Conservation (phyloP, 1,140 invertebrate genomes). For the Nephotettix cincticeps region DNA sequence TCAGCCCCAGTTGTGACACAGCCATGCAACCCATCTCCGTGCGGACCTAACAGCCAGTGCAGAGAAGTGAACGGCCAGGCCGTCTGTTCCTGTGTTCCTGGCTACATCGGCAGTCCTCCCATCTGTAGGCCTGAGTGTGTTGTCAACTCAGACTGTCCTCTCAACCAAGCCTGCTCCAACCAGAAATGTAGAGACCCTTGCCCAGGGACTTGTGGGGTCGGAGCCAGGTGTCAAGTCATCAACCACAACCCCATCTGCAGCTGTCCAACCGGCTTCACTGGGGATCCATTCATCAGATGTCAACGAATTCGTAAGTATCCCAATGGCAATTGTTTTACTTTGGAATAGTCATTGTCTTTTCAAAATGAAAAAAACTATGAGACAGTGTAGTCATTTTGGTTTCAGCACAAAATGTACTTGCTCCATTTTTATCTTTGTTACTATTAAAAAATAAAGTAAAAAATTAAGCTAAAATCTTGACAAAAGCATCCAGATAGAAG, state of each 20-base stretch:
- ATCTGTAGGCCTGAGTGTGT: constrained; percentile 72
- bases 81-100: constrained; percentile 65
- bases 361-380: too few relatives aligned
- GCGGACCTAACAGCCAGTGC: constrained; percentile 60
- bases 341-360: too few relatives aligned
- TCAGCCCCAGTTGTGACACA: constrained; percentile 41
- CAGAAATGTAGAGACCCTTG: constrained; percentile 72
- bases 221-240: constrained; percentile 63
- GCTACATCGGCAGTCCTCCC: constrained; percentile 66
- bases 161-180: constrained; percentile 64
- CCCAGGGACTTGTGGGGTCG: constrained; percentile 64
- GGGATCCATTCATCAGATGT: constrained; percentile 69
- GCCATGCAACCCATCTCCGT: constrained; percentile 55
- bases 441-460: too few relatives aligned
- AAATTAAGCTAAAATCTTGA: too few relatives aligned
- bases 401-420: too few relatives aligned
- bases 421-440: too few relatives aligned
- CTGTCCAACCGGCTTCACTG: constrained; percentile 64
- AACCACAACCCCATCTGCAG: constrained; percentile 69
- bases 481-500: too few relatives aligned
- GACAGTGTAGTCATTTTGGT: too few relatives aligned
- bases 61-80: constrained; percentile 59
- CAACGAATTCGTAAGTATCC: constrained; percentile 49
- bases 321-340: too few relatives aligned
- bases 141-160: constrained; percentile 70